These are phyloP conservation scores for Penaeus chinensis DNA, from an alignment of 1,140 invertebrate species.

Conservation along the genomic window DNA sequence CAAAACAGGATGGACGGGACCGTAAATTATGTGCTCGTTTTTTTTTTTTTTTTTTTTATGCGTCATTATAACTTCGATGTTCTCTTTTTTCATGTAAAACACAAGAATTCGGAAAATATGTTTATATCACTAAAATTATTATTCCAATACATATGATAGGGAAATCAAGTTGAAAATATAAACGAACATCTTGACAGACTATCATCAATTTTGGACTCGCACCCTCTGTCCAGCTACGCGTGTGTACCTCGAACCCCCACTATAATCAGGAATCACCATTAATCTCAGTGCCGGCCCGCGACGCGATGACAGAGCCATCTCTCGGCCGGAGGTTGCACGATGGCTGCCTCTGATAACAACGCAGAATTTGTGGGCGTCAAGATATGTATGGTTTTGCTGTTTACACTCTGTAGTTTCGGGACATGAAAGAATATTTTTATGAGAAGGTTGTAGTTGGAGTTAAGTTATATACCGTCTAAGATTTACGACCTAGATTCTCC, in stretches of 20 bases:
- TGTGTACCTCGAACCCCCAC: conserved; percentile 3
- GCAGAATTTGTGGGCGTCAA: conserved; percentile 15
- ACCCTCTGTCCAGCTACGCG: not conserved
- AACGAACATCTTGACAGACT: not conserved
- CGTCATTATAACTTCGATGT: too few relatives aligned
- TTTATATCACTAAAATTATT: too few relatives aligned
- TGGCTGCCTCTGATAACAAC: conserved; percentile 27
- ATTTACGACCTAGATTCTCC: too few relatives aligned
- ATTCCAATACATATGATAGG: not conserved
- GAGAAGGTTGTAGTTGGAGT: too few relatives aligned
- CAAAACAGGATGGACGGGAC: too few relatives aligned
- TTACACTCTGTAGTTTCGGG: too few relatives aligned
- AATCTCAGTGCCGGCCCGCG: conserved; percentile 15
- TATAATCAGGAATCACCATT: conserved; percentile 50
- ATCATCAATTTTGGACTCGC: not conserved
- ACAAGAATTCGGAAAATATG: too few relatives aligned
- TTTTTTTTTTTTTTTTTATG: too few relatives aligned
- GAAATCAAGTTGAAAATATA: not conserved
- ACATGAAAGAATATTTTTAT: too few relatives aligned
- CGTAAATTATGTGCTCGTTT: too few relatives aligned
- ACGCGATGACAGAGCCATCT: conserved; percentile 54
- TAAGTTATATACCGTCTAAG: too few relatives aligned
- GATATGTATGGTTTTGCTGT: conserved; percentile 5
- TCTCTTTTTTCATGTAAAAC: too few relatives aligned
- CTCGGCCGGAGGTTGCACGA: conserved; percentile 37